Evolutionary conservation across 2,797 vertebrate species (phyloP), one percentile per base, ranked within the genome.

Genomic region (Leucoraja ocellata): DNA sequence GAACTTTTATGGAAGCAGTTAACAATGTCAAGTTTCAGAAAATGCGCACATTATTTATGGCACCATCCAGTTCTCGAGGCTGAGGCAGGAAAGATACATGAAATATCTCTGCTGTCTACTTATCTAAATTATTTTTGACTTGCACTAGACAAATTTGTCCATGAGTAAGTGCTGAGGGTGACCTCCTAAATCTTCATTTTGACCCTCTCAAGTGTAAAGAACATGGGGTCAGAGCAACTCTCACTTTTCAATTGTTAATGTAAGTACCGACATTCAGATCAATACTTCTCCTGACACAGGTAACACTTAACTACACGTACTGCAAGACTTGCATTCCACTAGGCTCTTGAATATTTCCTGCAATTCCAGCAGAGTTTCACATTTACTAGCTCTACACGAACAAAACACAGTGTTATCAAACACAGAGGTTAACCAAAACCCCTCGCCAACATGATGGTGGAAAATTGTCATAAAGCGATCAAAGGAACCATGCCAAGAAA

Each of bases 91-190:
- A 92, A 92, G 90, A 76, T 92, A 92, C 68, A 92, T 92, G 73
- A 92, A 92, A 92, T 92, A 92, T 92, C 90, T 76, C 28, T n/a
- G 68, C 90, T 92, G 90, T 92, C 90, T 76, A 92, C 90, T 92
- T 92, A 92, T 92, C 90, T 92, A 92, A 92, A 92, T 92, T 92
- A 92, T 92, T 92, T 92, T 92, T 92, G 90, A 92, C 90, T 92
- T 92, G 90, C 90, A 92, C 68, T 92, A 76, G 90, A 92, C 90
- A 92, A 92, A 92, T 92, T 92, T 92, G 90, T 92, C 73, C 90
- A 92, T 92, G 90, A 92, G 90, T 92, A 92, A 92, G 90, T 92
- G 90, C 90, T 76, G 90, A 92, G 90, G 73, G 71, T 92, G 90
- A 92, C 90, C 90, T 92, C 90, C 90, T 92, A 92, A 92, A 92